These are phyloP conservation scores for Parochlus steinenii DNA, from an alignment of 2,888 invertebrate genomes.

Conservation along the genomic window DNA sequence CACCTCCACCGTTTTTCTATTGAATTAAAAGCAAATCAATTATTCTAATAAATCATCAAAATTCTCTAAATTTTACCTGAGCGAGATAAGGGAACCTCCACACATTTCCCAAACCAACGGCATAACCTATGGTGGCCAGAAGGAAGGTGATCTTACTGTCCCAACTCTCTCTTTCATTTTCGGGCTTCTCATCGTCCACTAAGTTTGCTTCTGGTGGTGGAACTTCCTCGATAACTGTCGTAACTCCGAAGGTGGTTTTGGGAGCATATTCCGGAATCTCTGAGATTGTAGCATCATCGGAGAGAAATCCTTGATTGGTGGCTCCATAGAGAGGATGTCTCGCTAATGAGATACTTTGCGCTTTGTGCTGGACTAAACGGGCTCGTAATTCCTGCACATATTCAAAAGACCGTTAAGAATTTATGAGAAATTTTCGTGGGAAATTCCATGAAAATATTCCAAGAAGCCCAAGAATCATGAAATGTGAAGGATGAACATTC, in stretches of 20 bases:
- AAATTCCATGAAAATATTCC: background rate
- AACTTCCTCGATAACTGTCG: conserved; percentile 35
- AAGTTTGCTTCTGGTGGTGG: conserved; percentile 32
- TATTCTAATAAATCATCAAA: background rate
- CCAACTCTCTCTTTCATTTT: conserved; percentile 75
- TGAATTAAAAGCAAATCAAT: background rate
- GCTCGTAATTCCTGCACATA: conserved; percentile 49
- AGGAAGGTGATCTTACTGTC: conserved; percentile 85
- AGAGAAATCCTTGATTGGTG: conserved; percentile 62
- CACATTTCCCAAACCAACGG: conserved; percentile 86
- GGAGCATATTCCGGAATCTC: conserved; percentile 31
- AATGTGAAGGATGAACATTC: too few species aligned
- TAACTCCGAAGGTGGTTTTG: conserved; percentile 30
- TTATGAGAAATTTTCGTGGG: background rate
- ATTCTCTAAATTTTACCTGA: too few species aligned
- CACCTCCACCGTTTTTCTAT: conserved; percentile 89
- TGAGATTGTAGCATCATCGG: conserved; percentile 21
- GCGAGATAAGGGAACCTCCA: conserved; percentile 93
- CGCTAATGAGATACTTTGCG: conserved; percentile 50
- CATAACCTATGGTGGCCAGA: conserved; percentile 85
- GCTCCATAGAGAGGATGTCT: conserved; percentile 58
- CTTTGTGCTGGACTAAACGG: conserved; percentile 49
- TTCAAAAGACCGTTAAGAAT: background rate
- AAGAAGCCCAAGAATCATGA: too few species aligned
- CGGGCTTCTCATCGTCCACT: conserved; percentile 39